These are phyloP conservation scores for Buceros bicornis DNA, from an alignment of 2,797 vertebrate species.

Conservation along the genomic window DNA sequence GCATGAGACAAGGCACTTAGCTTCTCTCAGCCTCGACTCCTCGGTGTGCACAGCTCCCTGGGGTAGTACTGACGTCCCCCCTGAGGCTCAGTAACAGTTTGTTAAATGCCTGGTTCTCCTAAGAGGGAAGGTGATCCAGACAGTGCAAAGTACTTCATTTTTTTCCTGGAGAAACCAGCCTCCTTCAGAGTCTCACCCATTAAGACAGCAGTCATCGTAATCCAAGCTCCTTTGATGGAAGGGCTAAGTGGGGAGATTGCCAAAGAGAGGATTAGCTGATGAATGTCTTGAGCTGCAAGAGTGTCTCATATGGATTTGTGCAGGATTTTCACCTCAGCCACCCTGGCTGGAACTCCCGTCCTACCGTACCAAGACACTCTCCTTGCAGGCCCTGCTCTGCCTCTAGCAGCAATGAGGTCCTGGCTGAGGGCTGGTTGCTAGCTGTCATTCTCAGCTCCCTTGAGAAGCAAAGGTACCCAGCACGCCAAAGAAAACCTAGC, in stretches of 20 bases:
- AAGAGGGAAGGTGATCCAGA: neutral
- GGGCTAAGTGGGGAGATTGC: neutral
- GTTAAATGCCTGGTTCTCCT: neutral
- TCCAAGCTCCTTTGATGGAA: conserved; percentile 25
- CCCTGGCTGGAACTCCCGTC: neutral
- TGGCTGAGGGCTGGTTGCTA: neutral
- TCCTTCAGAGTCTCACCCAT: conserved; percentile 18
- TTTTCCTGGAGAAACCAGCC: neutral
- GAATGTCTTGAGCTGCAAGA: conserved; percentile 23
- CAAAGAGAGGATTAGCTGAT: conserved; percentile 9
- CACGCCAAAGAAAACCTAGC: neutral
- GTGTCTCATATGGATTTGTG: conserved; percentile 39
- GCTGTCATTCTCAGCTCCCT: neutral
- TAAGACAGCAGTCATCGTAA: neutral
- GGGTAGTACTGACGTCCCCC: neutral
- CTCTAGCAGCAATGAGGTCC: neutral
- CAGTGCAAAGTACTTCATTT: neutral
- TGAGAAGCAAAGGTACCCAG: neutral
- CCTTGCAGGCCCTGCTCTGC: neutral
- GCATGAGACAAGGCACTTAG: neutral
- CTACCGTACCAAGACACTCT: neutral
- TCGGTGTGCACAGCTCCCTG: neutral
- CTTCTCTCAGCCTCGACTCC: fast-evolving
- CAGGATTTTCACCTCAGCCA: conserved; percentile 52
- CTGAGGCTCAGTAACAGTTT: neutral